Evolutionary conservation across 2,888 invertebrate species (phyloP).

Genomic region (Rhodophaea formosa): DNA sequence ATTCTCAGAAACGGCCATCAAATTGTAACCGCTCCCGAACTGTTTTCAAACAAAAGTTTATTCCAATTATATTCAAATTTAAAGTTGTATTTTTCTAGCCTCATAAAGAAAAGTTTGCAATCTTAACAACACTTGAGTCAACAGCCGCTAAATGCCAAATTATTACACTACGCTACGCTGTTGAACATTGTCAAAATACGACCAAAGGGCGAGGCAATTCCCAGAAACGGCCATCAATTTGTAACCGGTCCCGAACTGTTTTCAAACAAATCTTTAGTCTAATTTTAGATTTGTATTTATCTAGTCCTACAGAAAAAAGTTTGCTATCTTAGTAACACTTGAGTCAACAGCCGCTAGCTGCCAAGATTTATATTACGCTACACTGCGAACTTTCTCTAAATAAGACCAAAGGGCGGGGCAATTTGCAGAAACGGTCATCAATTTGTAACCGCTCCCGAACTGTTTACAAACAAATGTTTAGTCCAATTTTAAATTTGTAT

Average conservation of each 20-base stretch:
- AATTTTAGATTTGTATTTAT: background rate
- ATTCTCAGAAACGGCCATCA: too few relatives aligned
- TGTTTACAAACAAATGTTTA: background rate
- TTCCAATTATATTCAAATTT: background rate
- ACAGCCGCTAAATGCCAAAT: background rate
- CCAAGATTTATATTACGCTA: background rate
- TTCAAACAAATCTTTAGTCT: background rate
- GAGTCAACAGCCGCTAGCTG: background rate
- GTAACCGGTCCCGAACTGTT: too few relatives aligned
- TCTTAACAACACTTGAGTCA: slow-evolving; percentile 7
- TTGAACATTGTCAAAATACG: background rate
- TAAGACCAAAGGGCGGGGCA: background rate
- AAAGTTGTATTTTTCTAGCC: background rate
- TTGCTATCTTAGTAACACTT: slow-evolving; percentile 5
- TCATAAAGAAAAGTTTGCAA: background rate
- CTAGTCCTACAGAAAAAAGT: background rate
- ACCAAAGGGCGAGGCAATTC: background rate
- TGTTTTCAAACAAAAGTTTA: background rate
- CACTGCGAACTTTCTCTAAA: too few relatives aligned
- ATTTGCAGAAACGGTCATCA: too few relatives aligned
- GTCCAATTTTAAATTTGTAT: background rate
- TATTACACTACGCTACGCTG: background rate
- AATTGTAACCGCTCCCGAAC: too few relatives aligned
- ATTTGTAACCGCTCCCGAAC: too few relatives aligned
- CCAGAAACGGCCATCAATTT: too few relatives aligned